Base-by-base conservation (phyloP, 2,797 vertebrate genomes). In the Enteromius afrohamiltoni region DNA sequence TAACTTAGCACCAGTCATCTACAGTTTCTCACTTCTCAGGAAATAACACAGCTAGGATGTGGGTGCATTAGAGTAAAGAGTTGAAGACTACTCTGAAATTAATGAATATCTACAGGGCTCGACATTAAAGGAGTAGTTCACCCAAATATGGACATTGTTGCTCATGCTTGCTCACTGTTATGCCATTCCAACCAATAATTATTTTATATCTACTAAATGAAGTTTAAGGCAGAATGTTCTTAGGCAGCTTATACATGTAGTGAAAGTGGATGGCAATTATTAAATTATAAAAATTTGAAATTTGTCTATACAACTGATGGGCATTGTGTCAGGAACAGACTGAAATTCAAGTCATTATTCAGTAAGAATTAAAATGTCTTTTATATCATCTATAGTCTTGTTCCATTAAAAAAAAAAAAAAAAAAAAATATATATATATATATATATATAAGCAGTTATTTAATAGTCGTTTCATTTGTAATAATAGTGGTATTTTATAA, bases 1-100 rank as follows among this genome's bases (percentile, higher is more conserved):
- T 71, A 71, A 47, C 10, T 37, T 55, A 71, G 16, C 10, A 26
- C 51, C 79, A 31, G 67, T 80, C 70, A 80, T 74, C 80, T 77
- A 64, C 62, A 47, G 53, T 40, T 80, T 75, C 16, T 40, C 77
- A 55, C 45, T 26, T 74, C 64, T 68, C 55, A 8, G 17, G 8
- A 53, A 71, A 70, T 58, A 34, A 49, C 65, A 26, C 14, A 8
- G 29, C 37, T 19, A 29, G 34, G 49, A 67, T 16, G 31, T 7
- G 34, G 4, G 31, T 23, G 31, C 31, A 7, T 58, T 55, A 13
- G 21, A 37, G 51, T 75, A 55, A 23, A 55, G 51, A 3, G 16
- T 60, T 42, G 37, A 77, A 45, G 19, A 23, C 21, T 4, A 34
- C 68, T 62, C 17, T 53, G 1, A 73, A 37, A 47, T 74, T 42